Conservation (phyloP, 2,797 vertebrate genomes). For the Anolis apletophallus region DNA sequence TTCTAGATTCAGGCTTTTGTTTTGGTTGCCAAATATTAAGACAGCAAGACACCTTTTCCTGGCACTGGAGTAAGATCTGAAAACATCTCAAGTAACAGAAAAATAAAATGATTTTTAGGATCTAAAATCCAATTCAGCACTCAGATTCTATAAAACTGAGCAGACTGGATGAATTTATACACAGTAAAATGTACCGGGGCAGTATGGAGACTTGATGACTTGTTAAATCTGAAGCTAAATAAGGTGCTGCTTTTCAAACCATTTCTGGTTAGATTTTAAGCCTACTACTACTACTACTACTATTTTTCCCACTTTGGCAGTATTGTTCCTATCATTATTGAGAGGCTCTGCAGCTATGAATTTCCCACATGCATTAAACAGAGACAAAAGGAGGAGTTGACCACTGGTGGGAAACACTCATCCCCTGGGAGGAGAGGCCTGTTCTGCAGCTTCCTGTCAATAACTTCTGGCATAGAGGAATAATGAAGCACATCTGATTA, state of each 20-base stretch:
- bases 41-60: neutral
- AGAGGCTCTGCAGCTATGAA: neutral
- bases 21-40: neutral
- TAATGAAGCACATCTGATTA: neutral
- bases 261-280: neutral
- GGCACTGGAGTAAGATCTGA: neutral
- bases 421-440: neutral
- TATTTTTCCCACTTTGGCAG: neutral
- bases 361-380: neutral
- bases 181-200: neutral
- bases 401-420: neutral
- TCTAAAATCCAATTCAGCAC: neutral
- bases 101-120: neutral
- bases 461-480: neutral
- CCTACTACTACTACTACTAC: too few species aligned
- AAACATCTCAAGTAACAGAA: neutral
- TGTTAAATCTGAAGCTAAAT: neutral
- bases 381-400: conserved; percentile 5
- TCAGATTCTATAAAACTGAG: neutral
- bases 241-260: neutral
- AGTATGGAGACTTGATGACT: neutral
- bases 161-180: neutral
- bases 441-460: neutral
- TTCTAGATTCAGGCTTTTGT: neutral
- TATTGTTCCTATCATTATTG: fast-evolving